Base-by-base conservation (phyloP, 2,888 invertebrate species). In the Trilocha varians region DNA sequence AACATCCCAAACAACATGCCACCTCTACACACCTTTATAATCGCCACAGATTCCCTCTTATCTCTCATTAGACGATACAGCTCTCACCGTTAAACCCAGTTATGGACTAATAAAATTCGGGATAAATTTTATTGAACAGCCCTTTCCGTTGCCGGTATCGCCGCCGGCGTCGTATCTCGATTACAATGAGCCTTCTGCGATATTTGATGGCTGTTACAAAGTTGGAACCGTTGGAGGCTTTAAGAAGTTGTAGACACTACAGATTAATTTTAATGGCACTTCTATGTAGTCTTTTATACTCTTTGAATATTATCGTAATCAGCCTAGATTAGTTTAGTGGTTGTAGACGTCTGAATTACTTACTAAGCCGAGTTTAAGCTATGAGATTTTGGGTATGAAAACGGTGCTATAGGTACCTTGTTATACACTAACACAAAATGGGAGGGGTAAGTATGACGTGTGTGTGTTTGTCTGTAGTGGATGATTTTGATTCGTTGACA, bases 11-110 rank as follows among this genome's bases (percentile, higher is more conserved):
- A 33, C 1, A 2, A 15, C 16, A 1, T 38, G 32, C 38, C 42
- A 14, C 17, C 9, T 38, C 42, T 35, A 16, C 15, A 16, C 5
- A 34, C 13, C 4, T 32, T 13, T 5, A 6, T 40, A 38, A 40
- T 40, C 40, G 5, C n/a, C 9, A 13, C 32, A 16, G 37, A 40
- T 5, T 14, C 17, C 33, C 40, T 52, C 57, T 67, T 68, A 70
- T 69, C 70, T 65, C 68, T 68, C 70, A 70, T 70, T 70, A 69
- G 63, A 48, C 65, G 65, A 67, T 68, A 63, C 64, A 65, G 57
- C 45, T 52, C 47, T 49, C 55, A 55, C 51, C 55, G 54, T 65
- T 67, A 62, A 65, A 55, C 55, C 59, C 56, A 50, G 61, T 59
- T 59, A 63, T 57, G 55, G 55, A 50, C 58, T 53, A 65, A 63